Evolutionary conservation across 1,140 invertebrate species (phyloP).

Genomic region (Sminthurides bifidus): DNA sequence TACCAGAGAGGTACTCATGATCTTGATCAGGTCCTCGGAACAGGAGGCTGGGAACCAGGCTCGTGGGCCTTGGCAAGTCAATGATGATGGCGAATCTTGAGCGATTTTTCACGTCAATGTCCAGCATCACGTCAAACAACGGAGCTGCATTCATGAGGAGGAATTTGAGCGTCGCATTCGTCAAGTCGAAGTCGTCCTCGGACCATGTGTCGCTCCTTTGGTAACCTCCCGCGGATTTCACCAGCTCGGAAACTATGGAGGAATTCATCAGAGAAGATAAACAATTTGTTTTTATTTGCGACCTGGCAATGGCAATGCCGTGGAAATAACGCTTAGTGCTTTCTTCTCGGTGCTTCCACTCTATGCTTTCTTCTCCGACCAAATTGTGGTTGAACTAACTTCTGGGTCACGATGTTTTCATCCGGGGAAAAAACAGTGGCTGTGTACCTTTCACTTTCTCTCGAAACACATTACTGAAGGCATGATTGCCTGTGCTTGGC

Average conservation of each 20-base stretch:
- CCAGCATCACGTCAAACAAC: constrained; percentile 23
- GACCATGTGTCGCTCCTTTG: constrained; percentile 18
- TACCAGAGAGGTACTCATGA: constrained; percentile 23
- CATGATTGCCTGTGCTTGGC: too few relatives aligned
- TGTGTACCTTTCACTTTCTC: too few relatives aligned
- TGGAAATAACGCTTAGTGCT: too few relatives aligned
- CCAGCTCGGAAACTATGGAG: constrained; percentile 10
- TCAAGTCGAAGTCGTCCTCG: constrained; percentile 25
- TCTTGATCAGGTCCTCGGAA: constrained; percentile 4
- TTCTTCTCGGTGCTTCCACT: neutral
- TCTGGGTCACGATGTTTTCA: too few relatives aligned
- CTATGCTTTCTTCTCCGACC: neutral
- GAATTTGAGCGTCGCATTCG: constrained; percentile 14
- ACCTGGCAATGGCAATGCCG: too few relatives aligned
- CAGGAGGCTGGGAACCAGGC: constrained; percentile 25
- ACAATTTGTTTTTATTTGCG: too few relatives aligned
- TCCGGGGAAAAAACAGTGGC: too few relatives aligned
- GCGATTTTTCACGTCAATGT: constrained; percentile 22
- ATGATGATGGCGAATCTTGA: constrained; percentile 22
- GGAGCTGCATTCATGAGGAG: constrained; percentile 20
- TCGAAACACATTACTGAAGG: too few relatives aligned
- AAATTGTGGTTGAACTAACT: too few relatives aligned
- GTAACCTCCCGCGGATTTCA: constrained; percentile 24
- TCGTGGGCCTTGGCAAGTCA: constrained; percentile 25
- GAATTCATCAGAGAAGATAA: too few relatives aligned